phyloP scores from a whole-genome alignment of 2,797 vertebrate genomes.

The Sarcophilus harrisii region DNA sequence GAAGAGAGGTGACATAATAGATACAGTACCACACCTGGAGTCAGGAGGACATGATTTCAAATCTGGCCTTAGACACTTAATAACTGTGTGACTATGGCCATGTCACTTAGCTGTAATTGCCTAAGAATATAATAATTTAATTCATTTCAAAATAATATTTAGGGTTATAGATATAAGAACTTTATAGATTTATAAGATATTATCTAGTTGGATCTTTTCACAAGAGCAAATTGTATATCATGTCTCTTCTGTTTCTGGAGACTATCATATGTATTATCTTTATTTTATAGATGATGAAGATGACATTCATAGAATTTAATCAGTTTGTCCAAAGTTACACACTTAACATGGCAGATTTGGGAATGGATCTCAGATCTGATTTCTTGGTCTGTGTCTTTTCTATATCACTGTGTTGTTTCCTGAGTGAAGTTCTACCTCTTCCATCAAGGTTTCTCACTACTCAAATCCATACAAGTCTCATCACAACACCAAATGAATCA shows the following conservation, averaged over 20 bases:
- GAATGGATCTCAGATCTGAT: not conserved
- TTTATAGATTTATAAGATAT: not conserved
- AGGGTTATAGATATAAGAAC: not conserved
- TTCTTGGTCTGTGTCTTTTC: not conserved
- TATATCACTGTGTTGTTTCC: no score
- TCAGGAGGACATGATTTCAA: not conserved
- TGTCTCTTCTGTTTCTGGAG: not conserved
- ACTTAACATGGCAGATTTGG: not conserved
- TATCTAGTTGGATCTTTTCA: not conserved
- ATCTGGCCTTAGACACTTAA: not conserved
- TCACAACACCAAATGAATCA: no score
- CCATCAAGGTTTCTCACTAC: no score
- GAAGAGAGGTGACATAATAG: no score
- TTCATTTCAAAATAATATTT: not conserved
- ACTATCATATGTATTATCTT: not conserved
- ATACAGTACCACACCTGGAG: not conserved
- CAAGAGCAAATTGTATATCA: not conserved
- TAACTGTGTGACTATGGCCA: not conserved
- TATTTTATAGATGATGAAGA: not conserved
- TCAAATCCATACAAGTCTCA: no score
- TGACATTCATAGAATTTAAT: not conserved
- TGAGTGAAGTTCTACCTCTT: no score
- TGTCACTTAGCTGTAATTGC: no score
- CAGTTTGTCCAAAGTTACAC: not conserved
- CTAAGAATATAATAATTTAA: not conserved